Conservation (phyloP, 2,113 vertebrate genomes). For the cattle (Bos taurus) region DNA sequence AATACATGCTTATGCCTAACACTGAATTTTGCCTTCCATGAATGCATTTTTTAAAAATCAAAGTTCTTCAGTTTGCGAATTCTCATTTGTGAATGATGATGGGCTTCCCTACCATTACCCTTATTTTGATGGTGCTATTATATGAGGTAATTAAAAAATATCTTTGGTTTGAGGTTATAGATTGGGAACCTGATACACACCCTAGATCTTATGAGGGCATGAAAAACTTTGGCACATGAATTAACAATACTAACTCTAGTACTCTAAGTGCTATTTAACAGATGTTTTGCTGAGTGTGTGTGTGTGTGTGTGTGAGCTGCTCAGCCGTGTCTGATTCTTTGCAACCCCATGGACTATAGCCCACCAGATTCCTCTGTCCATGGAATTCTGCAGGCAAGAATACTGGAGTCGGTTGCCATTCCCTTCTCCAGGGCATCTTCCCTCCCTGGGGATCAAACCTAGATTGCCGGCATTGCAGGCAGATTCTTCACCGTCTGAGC, state of each 20-base stretch:
- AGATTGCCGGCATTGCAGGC: not conserved
- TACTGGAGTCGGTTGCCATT: not conserved
- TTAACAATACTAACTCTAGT: not conserved
- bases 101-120: not conserved
- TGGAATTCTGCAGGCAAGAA: not conserved
- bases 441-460: not conserved
- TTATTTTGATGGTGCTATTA: slow-evolving; percentile 6
- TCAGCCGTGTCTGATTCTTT: not conserved
- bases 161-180: slow-evolving; percentile 27
- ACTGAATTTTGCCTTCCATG: not conserved
- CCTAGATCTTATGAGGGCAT: not conserved
- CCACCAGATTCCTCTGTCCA: not conserved
- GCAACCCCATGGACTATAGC: not conserved
- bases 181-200: not conserved
- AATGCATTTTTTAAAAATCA: not conserved
- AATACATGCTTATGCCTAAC: not conserved
- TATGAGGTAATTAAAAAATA: slow-evolving; percentile 19
- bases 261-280: not conserved
- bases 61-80: not conserved
- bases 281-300: not conserved
- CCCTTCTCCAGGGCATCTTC: not conserved
- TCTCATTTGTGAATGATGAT: slow-evolving; percentile 7
- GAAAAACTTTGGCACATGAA: not conserved
- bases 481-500: not conserved
- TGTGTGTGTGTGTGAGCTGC: not conserved